Evolutionary conservation across 2,113 vertebrate genomes (phyloP).

Genomic region (Mesitornis unicolor): DNA sequence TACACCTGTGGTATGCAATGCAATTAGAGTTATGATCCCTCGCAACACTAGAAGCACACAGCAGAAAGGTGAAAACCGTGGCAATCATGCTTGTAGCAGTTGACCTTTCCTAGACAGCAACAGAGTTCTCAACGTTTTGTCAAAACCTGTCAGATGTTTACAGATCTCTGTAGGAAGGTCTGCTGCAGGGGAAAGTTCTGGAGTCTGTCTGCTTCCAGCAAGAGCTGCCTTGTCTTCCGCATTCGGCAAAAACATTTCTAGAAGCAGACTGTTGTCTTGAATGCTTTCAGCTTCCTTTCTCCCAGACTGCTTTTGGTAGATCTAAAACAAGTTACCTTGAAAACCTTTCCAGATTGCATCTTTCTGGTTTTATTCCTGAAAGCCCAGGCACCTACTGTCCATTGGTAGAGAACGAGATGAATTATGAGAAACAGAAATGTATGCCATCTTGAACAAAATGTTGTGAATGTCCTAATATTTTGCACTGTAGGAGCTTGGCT

Average conservation of each 20-base stretch:
- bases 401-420: not conserved
- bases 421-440: not conserved
- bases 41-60: not conserved
- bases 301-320: not conserved
- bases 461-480: slow-evolving; percentile 46
- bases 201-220: not conserved
- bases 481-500: not conserved
- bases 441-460: slow-evolving; percentile 20
- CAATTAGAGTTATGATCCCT: not conserved
- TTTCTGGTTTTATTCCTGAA: slow-evolving; percentile 21
- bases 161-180: not conserved
- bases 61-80: not conserved
- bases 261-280: not conserved
- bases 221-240: not conserved
- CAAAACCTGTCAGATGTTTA: not conserved
- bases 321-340: not conserved
- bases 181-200: not conserved
- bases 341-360: slow-evolving; percentile 12
- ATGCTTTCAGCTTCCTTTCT: not conserved
- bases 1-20: fast-evolving
- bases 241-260: not conserved
- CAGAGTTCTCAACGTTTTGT: not conserved
- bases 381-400: slow-evolving; percentile 27
- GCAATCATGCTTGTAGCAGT: not conserved
- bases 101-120: not conserved